Conservation (phyloP, 2,797 vertebrate genomes). For the Tachyglossus aculeatus region DNA sequence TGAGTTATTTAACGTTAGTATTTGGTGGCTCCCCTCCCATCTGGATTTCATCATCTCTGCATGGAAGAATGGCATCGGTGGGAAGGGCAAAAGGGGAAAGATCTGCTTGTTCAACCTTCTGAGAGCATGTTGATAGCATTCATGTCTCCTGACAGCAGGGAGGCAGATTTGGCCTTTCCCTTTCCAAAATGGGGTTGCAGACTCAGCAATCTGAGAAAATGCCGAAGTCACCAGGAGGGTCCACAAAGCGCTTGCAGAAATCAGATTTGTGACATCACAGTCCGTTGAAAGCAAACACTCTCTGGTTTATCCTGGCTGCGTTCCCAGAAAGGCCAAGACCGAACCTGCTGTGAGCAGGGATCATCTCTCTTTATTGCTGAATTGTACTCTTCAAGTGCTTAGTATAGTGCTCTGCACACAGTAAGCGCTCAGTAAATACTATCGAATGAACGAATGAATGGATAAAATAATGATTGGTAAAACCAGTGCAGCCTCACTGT, state of each 20-base stretch:
- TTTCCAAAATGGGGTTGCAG: not conserved
- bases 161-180: not conserved
- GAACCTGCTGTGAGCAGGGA: no score
- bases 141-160: not conserved
- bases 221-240: slow-evolving; percentile 7
- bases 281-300: not conserved
- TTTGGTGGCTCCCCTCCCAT: slow-evolving; percentile 21
- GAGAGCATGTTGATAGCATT: not conserved
- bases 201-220: not conserved
- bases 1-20: slow-evolving; percentile 34
- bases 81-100: slow-evolving; percentile 12
- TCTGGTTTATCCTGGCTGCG: not conserved
- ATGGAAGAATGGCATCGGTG: not conserved
- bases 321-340: not conserved
- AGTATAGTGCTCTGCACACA: not conserved
- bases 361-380: no score
- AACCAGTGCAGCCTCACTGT: no score
- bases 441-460: no score
- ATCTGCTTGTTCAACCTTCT: slow-evolving; percentile 1
- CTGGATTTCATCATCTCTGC: slow-evolving; percentile 33
- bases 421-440: not conserved
- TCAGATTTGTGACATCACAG: rapidly evolving
- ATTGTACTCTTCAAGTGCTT: no score
- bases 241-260: not conserved
- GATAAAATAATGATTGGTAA: no score